Base-by-base conservation (phyloP, 2,888 invertebrate species). In the Eupithecia subfuscata region DNA sequence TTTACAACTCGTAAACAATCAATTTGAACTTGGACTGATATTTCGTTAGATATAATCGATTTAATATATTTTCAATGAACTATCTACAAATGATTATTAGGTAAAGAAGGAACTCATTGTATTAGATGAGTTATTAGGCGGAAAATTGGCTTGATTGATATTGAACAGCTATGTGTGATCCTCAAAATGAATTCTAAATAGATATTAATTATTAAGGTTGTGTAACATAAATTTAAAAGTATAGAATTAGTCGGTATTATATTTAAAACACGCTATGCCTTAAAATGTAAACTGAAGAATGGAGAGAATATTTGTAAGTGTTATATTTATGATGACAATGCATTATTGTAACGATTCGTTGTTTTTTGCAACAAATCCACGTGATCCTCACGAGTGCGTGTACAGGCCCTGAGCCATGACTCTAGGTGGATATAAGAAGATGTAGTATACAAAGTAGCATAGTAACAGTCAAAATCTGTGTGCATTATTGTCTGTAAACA, bases 171-270 rank as follows among this genome's bases (percentile, higher is more conserved):
- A 64, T 30, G 52, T 76, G 43, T 60, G 45, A 48, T 70, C 43
- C 60, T 45, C 8, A 71, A 71, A 43, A 40, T 60, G 67, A 69
- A 69, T 65, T 60, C 68, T 71, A 76, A 70, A 43, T 76, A 71
- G 73, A 48, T 73, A 67, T 70, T 69, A 65, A 75, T 25, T 68
- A 52, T 69, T 25, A 76, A 69, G 74, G 74, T 76, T 76, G 76
- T 76, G 71, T 76, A 71, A 71, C 71, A 14, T 68, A 68, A 45
- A 71, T 60, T 14, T 22, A 60, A 71, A 25, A 37, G 25, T 43
- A 43, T 30, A 70, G 16, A 43, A 71, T 56, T 43, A 73, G 52
- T 43, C 40, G 37, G 22, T 22, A 43, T 22, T 43, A 12, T 68
- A 68, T 43, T 45, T 14, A 68, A 43, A 68, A 68, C 43, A 48